A percentile compares a stretch with the other conserved stretches of the same genome.
phyloP scores from a whole-genome alignment of 2,888 invertebrate species.

The Ptychoptera contaminata region DNA sequence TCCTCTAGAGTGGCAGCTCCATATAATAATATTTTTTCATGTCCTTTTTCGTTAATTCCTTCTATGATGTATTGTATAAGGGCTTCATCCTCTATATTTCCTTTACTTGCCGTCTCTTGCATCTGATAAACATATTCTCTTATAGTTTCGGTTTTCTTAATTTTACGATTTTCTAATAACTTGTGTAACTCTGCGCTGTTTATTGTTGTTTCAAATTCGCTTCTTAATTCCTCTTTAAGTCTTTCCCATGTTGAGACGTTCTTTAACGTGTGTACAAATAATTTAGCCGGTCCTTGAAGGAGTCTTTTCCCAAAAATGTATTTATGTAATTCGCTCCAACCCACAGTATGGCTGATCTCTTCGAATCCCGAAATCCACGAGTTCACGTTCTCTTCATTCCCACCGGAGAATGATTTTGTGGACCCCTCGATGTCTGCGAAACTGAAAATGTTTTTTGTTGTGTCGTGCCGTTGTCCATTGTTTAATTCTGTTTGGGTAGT shows the following conservation, averaged over 20 bases:
- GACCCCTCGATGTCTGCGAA: background rate
- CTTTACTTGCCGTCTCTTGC: background rate
- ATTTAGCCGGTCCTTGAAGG: background rate
- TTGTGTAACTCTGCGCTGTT: background rate
- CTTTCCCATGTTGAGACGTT: background rate
- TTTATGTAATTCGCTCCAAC: background rate
- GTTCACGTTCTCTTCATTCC: background rate
- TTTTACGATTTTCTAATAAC: background rate
- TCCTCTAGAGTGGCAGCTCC: too few relatives aligned
- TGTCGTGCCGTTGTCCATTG: too few relatives aligned
- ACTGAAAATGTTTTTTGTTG: background rate
- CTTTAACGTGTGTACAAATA: background rate
- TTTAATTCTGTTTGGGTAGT: too few relatives aligned
- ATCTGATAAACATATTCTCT: background rate
- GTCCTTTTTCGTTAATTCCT: too few relatives aligned
- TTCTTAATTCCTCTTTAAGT: background rate
- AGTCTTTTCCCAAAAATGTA: background rate
- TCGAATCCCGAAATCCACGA: background rate
- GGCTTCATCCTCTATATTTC: background rate
- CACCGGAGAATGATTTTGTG: background rate
- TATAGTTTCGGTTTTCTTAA: background rate
- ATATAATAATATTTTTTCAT: too few relatives aligned
- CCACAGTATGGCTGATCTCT: background rate
- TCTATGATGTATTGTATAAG: too few relatives aligned
- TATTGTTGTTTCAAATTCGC: background rate